Conservation (phyloP, 2,113 vertebrate species). For the Gallinago undulata region DNA sequence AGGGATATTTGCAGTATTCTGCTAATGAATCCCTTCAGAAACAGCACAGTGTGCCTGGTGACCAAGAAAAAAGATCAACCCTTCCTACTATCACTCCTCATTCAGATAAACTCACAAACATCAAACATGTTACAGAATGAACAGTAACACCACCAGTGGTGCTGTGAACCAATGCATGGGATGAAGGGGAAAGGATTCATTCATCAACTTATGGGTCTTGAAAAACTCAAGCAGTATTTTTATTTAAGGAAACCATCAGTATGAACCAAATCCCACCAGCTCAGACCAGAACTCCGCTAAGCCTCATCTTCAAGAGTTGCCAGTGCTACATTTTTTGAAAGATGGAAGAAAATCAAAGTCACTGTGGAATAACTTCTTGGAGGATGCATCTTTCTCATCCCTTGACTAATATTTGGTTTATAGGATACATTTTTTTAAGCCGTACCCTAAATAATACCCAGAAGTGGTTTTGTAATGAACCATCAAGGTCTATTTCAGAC, state of each 20-base stretch:
- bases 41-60: neutral
- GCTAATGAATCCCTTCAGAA: neutral
- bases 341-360: neutral
- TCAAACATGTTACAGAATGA: neutral
- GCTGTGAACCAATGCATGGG: neutral
- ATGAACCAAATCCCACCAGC: neutral
- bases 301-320: neutral
- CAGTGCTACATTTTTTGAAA: neutral
- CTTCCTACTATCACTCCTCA: neutral
- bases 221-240: neutral
- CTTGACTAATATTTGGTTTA: neutral
- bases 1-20: neutral
- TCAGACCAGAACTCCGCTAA: neutral
- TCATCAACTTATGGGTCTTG: neutral
- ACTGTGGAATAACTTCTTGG: neutral
- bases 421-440: neutral
- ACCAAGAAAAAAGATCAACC: neutral
- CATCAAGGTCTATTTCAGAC: neutral
- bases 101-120: neutral
- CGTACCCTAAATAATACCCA: neutral
- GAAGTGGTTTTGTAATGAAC: neutral
- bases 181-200: neutral
- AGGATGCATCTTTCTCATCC: neutral
- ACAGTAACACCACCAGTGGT: neutral
- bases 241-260: neutral